A percentile compares a stretch with the other conserved stretches of the same genome.
These are phyloP conservation scores for Capitulum mitella DNA, from an alignment of 2,888 invertebrate genomes.

Conservation along the genomic window DNA sequence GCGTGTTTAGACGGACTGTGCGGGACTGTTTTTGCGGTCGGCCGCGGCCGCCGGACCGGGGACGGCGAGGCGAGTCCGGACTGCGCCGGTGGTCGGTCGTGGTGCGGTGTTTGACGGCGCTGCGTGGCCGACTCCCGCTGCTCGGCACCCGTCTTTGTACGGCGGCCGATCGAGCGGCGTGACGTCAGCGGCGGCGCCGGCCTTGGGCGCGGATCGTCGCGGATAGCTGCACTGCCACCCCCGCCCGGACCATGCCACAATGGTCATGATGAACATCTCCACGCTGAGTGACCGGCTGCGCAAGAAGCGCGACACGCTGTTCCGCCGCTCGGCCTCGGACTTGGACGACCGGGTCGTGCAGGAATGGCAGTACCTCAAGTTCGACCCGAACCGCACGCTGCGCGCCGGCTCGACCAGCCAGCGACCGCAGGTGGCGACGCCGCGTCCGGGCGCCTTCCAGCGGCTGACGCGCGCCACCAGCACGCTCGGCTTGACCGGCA, in stretches of 20 bases:
- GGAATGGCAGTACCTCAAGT: slow-evolving; percentile 25
- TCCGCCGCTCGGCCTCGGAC: slow-evolving; percentile 18
- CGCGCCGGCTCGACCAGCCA: slow-evolving; percentile 34
- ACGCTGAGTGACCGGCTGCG: slow-evolving; percentile 19
- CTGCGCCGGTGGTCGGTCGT: no score
- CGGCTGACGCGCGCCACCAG: slow-evolving; percentile 29
- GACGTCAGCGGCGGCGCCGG: background rate
- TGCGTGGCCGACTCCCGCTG: no score
- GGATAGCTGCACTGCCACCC: no score
- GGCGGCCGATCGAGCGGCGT: background rate
- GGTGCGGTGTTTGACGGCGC: no score
- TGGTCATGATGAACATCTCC: slow-evolving; percentile 27
- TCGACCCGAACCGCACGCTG: slow-evolving; percentile 4
- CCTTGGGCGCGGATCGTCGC: background rate
- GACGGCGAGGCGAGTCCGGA: no score
- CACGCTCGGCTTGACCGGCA: slow-evolving; percentile 8
- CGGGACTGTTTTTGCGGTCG: background rate
- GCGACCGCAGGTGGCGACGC: slow-evolving; percentile 38
- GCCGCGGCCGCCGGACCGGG: background rate
- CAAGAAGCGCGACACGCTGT: slow-evolving; percentile 25
- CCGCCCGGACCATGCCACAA: slow-evolving; percentile 5
- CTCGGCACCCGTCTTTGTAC: background rate
- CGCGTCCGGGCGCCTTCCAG: slow-evolving; percentile 40
- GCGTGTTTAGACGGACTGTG: background rate
- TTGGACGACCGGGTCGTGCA: slow-evolving; percentile 22